Conservation (phyloP, 1,140 invertebrate species). For the Pseudachorutes palmiensis region DNA sequence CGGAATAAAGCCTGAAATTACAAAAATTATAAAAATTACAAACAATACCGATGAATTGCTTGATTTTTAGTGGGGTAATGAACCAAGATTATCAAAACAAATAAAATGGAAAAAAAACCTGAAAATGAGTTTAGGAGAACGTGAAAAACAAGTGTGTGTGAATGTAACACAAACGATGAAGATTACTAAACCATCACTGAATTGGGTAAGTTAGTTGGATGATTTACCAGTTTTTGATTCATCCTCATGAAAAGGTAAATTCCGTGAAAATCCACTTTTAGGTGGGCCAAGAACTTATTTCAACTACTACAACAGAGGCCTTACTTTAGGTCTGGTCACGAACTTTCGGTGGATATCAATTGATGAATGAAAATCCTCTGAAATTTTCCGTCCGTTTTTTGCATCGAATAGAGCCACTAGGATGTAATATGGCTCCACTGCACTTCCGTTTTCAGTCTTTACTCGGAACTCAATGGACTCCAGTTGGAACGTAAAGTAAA, state of each 20-base stretch:
- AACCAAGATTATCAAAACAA: no score
- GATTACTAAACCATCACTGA: neutral
- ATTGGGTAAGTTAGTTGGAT: neutral
- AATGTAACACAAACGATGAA: neutral
- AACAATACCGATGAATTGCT: no score
- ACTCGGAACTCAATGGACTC: slow-evolving; percentile 36
- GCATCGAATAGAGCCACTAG: slow-evolving; percentile 78
- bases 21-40: neutral
- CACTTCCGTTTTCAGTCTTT: slow-evolving; percentile 33
- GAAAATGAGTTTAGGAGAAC: neutral
- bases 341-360: slow-evolving; percentile 27
- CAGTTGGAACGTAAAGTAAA: slow-evolving; percentile 21
- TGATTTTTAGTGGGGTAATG: no score
- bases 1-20: slow-evolving; percentile 62
- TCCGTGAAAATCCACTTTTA: neutral
- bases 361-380: slow-evolving; percentile 76
- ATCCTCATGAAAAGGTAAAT: neutral
- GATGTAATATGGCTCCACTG: slow-evolving; percentile 84
- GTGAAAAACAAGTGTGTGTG: neutral
- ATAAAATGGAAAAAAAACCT: no score
- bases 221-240: neutral
- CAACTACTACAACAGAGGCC: neutral
- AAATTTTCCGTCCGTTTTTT: slow-evolving; percentile 71
- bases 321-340: slow-evolving; percentile 25
- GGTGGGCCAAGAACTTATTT: neutral